These are phyloP conservation scores for Albula goreensis DNA, from an alignment of 2,113 vertebrate genomes.

Conservation along the genomic window DNA sequence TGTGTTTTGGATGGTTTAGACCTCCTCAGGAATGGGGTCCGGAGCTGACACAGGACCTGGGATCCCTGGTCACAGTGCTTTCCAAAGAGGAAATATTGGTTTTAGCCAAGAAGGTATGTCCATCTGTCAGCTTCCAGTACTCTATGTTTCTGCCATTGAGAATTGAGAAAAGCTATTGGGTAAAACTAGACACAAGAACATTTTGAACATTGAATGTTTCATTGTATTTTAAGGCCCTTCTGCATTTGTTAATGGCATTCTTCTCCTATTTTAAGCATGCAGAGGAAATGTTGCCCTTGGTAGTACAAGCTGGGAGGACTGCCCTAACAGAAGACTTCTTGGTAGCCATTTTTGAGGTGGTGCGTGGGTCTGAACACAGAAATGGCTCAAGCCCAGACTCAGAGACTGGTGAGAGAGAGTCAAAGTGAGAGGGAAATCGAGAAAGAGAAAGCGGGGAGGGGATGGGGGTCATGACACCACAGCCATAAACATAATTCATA, in stretches of 20 bases:
- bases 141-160: neutral
- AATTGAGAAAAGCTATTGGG: neutral
- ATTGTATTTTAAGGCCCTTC: neutral
- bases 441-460: neutral
- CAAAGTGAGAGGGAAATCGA: neutral
- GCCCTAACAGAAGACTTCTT: constrained; percentile 61
- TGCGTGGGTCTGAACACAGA: constrained; percentile 36
- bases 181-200: neutral
- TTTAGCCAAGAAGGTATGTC: constrained; percentile 70
- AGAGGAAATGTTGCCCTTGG: constrained; percentile 60
- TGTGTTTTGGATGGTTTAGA: constrained; percentile 33
- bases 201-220: neutral
- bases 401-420: constrained; percentile 19
- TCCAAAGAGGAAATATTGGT: constrained; percentile 63
- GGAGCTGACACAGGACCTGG: constrained; percentile 67
- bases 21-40: constrained; percentile 65
- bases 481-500: no score
- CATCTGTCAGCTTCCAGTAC: neutral
- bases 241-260: neutral
- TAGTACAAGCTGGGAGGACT: constrained; percentile 34
- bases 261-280: constrained; percentile 61
- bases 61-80: constrained; percentile 65
- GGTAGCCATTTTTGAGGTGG: constrained; percentile 58
- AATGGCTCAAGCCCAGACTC: neutral
- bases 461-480: no score